phyloP scores from a whole-genome alignment of 2,113 vertebrate genomes.

The Upupa epops region DNA sequence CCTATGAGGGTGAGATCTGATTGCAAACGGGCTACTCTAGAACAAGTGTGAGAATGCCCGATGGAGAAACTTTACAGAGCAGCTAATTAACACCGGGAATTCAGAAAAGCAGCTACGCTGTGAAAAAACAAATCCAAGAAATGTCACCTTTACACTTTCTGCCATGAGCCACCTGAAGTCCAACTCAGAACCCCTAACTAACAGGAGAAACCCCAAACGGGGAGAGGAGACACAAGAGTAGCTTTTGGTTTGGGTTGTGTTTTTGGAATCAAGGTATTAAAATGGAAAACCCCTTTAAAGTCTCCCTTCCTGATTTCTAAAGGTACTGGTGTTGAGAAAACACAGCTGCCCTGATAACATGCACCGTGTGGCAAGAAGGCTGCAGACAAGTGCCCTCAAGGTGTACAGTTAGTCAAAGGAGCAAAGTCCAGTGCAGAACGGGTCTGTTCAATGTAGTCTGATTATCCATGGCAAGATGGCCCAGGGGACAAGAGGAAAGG shows the following conservation, averaged over 20 bases:
- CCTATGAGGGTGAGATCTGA: neutral
- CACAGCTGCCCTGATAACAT: conserved; percentile 60
- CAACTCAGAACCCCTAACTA: conserved; percentile 13
- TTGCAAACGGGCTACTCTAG: neutral
- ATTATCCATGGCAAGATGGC: conserved; percentile 73
- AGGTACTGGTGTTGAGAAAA: conserved; percentile 60
- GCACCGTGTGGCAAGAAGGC: conserved; percentile 1
- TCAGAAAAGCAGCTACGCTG: conserved; percentile 5
- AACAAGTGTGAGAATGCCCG: conserved; percentile 2
- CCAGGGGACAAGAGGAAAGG: conserved; percentile 10
- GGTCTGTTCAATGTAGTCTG: conserved; percentile 63
- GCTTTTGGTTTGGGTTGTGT: neutral
- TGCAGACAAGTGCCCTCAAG: conserved; percentile 74
- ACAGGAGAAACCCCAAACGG: neutral
- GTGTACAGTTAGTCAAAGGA: conserved; percentile 70
- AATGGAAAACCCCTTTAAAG: conserved; percentile 30
- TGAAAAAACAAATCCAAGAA: conserved; percentile 28
- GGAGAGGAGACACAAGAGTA: conserved; percentile 48
- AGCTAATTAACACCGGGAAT: conserved; percentile 66
- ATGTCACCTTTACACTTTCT: conserved; percentile 45
- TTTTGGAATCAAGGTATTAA: conserved; percentile 29
- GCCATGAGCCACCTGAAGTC: conserved; percentile 48
- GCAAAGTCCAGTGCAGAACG: conserved; percentile 77
- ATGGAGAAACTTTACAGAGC: conserved; percentile 33
- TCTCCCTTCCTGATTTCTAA: conserved; percentile 72